phyloP scores from a whole-genome alignment of 2,888 invertebrate genomes.

The Plebejus melissa region DNA sequence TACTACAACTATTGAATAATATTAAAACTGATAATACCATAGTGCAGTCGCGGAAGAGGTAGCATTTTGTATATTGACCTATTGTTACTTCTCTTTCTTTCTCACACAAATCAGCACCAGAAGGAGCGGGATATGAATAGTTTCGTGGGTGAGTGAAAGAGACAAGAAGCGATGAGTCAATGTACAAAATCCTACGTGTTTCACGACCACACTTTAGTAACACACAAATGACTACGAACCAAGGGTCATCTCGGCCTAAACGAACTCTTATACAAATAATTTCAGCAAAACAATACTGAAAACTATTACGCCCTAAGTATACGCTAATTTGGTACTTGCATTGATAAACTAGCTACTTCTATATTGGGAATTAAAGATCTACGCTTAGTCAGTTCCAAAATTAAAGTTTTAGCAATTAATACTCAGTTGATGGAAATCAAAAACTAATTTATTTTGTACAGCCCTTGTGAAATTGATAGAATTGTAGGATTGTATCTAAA shows the following conservation, averaged over 20 bases:
- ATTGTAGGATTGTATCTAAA: too few relatives aligned
- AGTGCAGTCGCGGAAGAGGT: background rate
- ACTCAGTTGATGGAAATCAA: too few relatives aligned
- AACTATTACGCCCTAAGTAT: constrained; percentile 28
- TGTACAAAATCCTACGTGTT: background rate
- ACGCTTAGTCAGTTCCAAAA: background rate
- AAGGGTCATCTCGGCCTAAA: constrained; percentile 63
- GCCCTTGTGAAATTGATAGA: too few relatives aligned
- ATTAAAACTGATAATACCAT: background rate
- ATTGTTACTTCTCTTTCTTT: background rate
- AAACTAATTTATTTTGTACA: too few relatives aligned
- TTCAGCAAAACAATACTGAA: constrained; percentile 45
- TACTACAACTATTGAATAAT: background rate
- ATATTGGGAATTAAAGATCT: background rate
- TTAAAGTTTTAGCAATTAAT: background rate
- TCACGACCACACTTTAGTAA: background rate
- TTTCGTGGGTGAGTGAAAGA: background rate
- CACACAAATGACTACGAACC: constrained; percentile 40
- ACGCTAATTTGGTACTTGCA: constrained; percentile 34
- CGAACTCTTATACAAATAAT: constrained; percentile 38
- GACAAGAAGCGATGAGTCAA: background rate
- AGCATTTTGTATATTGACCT: background rate
- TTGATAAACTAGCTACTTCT: constrained; percentile 26
- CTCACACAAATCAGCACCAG: background rate
- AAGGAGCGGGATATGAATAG: background rate